These are phyloP conservation scores for Drosophila histrio DNA, from an alignment of 2,888 invertebrate genomes.

Conservation along the genomic window DNA sequence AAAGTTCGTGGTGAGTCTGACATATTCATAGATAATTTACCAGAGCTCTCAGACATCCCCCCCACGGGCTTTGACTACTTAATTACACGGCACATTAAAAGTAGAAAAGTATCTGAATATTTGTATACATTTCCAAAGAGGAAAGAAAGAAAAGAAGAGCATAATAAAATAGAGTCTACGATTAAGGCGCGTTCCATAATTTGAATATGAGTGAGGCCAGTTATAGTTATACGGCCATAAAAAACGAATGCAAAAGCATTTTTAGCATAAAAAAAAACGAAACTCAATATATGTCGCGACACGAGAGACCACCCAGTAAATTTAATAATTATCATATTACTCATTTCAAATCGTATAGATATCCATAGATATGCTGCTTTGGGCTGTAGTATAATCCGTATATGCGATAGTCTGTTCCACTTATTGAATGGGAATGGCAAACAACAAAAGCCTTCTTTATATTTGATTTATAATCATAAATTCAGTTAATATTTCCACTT, in stretches of 20 bases:
- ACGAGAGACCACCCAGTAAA: slow-evolving; percentile 69
- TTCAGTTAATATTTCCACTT: no score
- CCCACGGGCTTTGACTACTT: slow-evolving; percentile 66
- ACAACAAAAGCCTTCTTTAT: not conserved
- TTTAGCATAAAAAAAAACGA: slow-evolving; percentile 64
- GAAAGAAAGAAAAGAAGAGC: not conserved
- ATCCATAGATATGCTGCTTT: slow-evolving; percentile 25
- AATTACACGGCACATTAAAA: slow-evolving; percentile 62
- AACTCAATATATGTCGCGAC: slow-evolving; percentile 49
- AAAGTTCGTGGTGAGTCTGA: slow-evolving; percentile 25
- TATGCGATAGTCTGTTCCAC: slow-evolving; percentile 21
- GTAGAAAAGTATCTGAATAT: slow-evolving; percentile 3
- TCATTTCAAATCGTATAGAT: slow-evolving; percentile 22
- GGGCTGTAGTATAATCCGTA: not conserved
- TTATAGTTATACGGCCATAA: slow-evolving; percentile 69
- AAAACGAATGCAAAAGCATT: slow-evolving; percentile 53
- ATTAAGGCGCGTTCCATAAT: slow-evolving; percentile 54
- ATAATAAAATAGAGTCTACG: slow-evolving; percentile 5
- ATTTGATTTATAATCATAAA: no score
- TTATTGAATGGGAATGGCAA: slow-evolving; percentile 18
- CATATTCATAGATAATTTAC: slow-evolving; percentile 50
- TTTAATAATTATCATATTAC: slow-evolving; percentile 33
- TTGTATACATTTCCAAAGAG: slow-evolving; percentile 38
- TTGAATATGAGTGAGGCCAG: slow-evolving; percentile 35
- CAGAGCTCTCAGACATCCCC: slow-evolving; percentile 33